phyloP scores from a whole-genome alignment of 1,140 invertebrate genomes.

The Scaptomyza pallida region DNA sequence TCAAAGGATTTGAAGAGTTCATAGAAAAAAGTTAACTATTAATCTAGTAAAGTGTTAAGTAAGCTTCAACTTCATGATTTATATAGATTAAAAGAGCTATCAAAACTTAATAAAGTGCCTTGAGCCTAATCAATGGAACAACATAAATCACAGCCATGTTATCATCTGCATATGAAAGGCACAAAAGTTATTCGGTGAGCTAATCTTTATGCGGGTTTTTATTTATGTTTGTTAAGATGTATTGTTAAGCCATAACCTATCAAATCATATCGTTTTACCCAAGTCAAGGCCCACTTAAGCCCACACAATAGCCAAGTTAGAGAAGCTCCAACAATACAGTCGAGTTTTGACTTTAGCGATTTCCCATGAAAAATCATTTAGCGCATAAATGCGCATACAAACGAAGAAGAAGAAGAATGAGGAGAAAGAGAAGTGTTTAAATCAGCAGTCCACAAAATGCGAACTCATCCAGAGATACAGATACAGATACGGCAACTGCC shows the following conservation, averaged over 20 bases:
- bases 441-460: constrained; percentile 16
- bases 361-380: constrained; percentile 46
- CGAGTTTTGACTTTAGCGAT: constrained; percentile 46
- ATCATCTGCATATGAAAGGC: constrained; percentile 31
- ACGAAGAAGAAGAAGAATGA: constrained; percentile 6
- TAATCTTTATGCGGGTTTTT: constrained; percentile 27
- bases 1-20: constrained; percentile 12
- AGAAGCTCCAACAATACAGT: constrained; percentile 16
- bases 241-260: constrained; percentile 10
- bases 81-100: not conserved
- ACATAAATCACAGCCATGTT: constrained; percentile 10
- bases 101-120: not conserved
- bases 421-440: constrained; percentile 31
- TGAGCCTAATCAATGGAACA: not conserved
- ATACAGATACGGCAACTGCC: not conserved
- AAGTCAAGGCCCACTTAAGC: constrained; percentile 5
- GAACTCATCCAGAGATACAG: constrained; percentile 1
- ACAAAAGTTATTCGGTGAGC: constrained; percentile 28
- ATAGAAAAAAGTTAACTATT: not conserved
- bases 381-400: constrained; percentile 50
- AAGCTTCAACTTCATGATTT: not conserved
- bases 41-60: too few species aligned
- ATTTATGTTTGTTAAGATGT: constrained; percentile 4
- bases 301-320: constrained; percentile 15
- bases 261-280: constrained; percentile 18